Conservation (phyloP, 2,113 vertebrate species). For the Phalacrocorax aristotelis region DNA sequence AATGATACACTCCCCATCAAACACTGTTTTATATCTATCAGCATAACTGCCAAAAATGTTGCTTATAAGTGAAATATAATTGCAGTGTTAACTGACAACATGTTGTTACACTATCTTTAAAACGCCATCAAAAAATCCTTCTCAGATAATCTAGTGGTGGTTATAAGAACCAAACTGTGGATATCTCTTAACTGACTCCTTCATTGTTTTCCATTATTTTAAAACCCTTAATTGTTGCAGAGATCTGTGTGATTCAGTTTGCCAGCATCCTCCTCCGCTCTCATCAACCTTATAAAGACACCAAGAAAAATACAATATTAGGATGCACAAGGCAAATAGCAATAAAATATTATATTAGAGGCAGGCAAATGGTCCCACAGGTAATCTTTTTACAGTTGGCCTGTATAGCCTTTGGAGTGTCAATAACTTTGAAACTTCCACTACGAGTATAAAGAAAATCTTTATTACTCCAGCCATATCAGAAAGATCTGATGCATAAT, state of each 20-base stretch:
- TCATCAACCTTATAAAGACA: background rate
- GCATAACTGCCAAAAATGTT: background rate
- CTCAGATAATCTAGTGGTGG: background rate
- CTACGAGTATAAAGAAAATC: background rate
- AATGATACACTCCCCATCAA: background rate
- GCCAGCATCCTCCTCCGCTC: background rate
- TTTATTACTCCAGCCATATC: background rate
- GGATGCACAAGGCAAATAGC: background rate
- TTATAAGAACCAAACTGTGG: background rate
- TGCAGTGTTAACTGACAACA: background rate
- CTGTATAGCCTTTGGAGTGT: background rate
- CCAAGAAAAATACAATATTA: background rate
- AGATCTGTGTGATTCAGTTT: background rate
- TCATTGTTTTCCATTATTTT: background rate
- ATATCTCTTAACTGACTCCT: background rate
- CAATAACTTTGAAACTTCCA: background rate
- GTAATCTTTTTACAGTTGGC: background rate
- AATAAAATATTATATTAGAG: background rate
- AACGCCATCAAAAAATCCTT: background rate
- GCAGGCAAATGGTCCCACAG: background rate
- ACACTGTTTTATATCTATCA: background rate
- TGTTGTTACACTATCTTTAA: background rate
- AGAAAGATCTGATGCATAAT: background rate
- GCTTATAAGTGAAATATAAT: background rate
- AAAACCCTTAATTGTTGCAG: background rate